phyloP scores from a whole-genome alignment of 2,113 vertebrate species.

The Cervus canadensis region DNA sequence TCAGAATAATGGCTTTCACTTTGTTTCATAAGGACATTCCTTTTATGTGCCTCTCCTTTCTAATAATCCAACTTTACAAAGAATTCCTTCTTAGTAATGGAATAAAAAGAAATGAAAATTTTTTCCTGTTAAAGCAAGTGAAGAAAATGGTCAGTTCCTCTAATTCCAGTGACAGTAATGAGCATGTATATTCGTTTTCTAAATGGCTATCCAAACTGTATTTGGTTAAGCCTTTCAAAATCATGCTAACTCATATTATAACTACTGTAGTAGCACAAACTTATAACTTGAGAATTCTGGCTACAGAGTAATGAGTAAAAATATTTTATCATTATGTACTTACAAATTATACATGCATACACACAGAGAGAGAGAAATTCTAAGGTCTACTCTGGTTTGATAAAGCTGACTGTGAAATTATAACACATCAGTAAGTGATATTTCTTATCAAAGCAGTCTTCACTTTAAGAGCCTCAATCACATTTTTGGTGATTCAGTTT shows the following conservation, averaged over 20 bases:
- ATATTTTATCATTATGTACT: not conserved
- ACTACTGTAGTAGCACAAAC: not conserved
- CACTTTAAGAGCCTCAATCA: not conserved
- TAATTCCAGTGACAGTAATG: not conserved
- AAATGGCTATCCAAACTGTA: not conserved
- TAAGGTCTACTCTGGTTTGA: not conserved
- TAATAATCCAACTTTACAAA: slow-evolving; percentile 10
- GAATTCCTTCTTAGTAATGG: not conserved
- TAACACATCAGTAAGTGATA: not conserved
- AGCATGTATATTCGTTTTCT: not conserved
- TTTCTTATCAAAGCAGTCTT: slow-evolving; percentile 8
- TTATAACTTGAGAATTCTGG: not conserved
- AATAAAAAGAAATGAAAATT: not conserved
- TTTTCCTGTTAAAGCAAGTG: not conserved
- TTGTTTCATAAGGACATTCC: not conserved
- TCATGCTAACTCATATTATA: not conserved
- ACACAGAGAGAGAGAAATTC: not conserved
- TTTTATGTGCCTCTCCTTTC: not conserved
- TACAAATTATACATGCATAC: not conserved
- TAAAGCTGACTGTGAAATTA: not conserved
- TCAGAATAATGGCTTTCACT: slow-evolving; percentile 27
- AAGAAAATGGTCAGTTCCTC: not conserved
- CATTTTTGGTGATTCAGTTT: slow-evolving; percentile 1
- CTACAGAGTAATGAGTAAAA: not conserved
- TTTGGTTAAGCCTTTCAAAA: slow-evolving; percentile 38